These are phyloP conservation scores for Drosophila neoperkinsi DNA, from an alignment of 2,888 invertebrate species.

Conservation along the genomic window DNA sequence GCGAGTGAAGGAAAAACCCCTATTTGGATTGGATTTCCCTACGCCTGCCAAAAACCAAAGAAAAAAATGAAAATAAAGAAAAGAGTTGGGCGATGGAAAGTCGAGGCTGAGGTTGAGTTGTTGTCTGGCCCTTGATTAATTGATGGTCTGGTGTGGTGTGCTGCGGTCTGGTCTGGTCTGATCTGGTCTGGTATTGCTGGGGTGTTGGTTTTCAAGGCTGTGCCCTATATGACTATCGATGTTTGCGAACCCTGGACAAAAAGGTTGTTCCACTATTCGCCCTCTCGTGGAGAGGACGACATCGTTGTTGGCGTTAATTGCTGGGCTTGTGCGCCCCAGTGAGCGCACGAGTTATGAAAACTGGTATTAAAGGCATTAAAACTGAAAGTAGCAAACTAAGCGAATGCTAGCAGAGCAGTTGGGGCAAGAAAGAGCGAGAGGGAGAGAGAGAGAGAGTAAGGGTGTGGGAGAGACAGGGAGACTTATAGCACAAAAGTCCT, in stretches of 20 bases:
- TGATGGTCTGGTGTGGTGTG: slow-evolving; percentile 41
- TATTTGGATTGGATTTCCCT: slow-evolving; percentile 49
- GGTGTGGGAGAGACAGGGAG: slow-evolving; percentile 15
- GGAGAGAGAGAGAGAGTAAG: not conserved
- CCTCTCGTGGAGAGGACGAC: slow-evolving; percentile 6
- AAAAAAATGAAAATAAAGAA: slow-evolving; percentile 19
- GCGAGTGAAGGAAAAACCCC: slow-evolving; percentile 51
- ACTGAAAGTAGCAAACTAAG: slow-evolving; percentile 68
- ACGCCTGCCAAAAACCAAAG: not conserved
- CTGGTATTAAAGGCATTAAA: slow-evolving; percentile 73
- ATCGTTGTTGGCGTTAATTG: slow-evolving; percentile 67
- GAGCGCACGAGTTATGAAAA: slow-evolving; percentile 79
- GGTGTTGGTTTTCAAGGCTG: slow-evolving; percentile 57
- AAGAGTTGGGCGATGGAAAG: slow-evolving; percentile 62
- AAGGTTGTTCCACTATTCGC: slow-evolving; percentile 33
- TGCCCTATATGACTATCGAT: slow-evolving; percentile 48
- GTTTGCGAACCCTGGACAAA: slow-evolving; percentile 32
- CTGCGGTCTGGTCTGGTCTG: slow-evolving; percentile 18
- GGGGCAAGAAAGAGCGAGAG: not conserved
- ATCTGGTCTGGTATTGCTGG: slow-evolving; percentile 15
- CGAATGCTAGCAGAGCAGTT: slow-evolving; percentile 50
- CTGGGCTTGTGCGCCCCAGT: slow-evolving; percentile 67
- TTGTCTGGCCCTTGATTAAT: slow-evolving; percentile 67
- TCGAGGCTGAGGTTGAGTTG: slow-evolving; percentile 41
- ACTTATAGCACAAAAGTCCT: slow-evolving; percentile 39